Percentiles rank a stretch among this genome's conserved stretches.
phyloP scores from a whole-genome alignment of 2,797 vertebrate genomes.

The Sternotherus odoratus region DNA sequence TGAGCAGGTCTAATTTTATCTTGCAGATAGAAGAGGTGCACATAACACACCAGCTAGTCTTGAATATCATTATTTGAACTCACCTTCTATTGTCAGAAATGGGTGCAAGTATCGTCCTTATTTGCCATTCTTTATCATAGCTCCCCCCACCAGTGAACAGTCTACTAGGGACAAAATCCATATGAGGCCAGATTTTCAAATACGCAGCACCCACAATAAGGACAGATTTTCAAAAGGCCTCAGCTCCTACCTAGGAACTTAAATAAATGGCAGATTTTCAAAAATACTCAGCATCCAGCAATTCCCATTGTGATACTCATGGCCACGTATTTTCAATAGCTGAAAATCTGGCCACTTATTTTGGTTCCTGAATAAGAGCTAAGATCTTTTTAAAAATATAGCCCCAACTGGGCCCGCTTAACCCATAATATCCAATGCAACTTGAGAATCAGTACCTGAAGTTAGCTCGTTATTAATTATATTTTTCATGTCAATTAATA shows the following conservation, averaged over 20 bases:
- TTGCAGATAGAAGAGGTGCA: background rate
- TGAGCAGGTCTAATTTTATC: background rate
- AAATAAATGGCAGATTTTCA: background rate
- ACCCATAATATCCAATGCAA: background rate
- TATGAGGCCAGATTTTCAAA: background rate
- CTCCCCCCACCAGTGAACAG: background rate
- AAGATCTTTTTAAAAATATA: background rate
- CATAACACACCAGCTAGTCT: background rate
- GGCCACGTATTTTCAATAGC: background rate
- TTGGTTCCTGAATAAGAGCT: background rate
- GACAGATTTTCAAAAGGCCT: background rate
- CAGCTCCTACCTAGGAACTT: background rate
- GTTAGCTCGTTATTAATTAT: background rate
- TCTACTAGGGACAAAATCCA: background rate
- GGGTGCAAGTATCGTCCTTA: fast-evolving
- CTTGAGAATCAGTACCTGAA: background rate
- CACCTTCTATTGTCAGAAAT: fast-evolving
- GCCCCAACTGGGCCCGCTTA: background rate
- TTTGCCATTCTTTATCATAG: background rate
- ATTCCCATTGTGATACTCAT: background rate
- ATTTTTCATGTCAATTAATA: background rate
- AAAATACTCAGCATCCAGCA: background rate
- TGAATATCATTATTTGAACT: background rate
- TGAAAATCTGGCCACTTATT: background rate
- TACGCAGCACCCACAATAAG: background rate